phyloP scores from a whole-genome alignment of 2,113 vertebrate species.

The Lophochroa leadbeateri region DNA sequence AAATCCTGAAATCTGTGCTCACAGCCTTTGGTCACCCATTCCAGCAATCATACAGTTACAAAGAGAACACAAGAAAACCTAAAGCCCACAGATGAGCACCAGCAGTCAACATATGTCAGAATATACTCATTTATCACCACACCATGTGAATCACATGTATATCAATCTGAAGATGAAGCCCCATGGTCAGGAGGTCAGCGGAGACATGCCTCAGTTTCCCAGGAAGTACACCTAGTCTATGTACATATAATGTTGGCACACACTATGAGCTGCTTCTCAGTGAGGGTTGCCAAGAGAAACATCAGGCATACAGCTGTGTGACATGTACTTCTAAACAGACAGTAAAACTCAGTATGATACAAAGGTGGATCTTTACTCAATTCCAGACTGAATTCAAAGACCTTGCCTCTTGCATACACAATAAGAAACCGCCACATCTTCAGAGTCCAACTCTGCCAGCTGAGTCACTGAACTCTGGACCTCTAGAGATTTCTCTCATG shows the following conservation, averaged over 20 bases:
- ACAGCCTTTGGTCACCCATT: not conserved
- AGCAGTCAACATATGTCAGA: not conserved
- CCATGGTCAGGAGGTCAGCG: not conserved
- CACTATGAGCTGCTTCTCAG: not conserved
- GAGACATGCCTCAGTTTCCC: not conserved
- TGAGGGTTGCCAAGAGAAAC: not conserved
- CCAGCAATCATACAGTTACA: not conserved
- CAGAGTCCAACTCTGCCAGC: not conserved
- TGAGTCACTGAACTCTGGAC: not conserved
- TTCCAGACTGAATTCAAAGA: not conserved
- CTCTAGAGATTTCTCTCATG: not conserved
- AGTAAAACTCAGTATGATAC: not conserved
- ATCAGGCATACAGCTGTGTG: not conserved
- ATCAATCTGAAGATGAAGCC: not conserved
- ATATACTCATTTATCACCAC: not conserved
- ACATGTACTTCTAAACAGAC: not conserved
- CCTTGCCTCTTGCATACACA: not conserved
- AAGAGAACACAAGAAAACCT: not conserved
- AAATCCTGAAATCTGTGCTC: not conserved
- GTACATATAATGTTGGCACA: fast-evolving
- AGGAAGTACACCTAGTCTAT: not conserved
- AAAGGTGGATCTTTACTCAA: not conserved
- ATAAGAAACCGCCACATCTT: not conserved
- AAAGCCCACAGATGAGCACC: not conserved
- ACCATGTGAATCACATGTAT: not conserved